Evolutionary conservation across 2,888 invertebrate species (phyloP).

Genomic region (Phrixothrix hirtus): DNA sequence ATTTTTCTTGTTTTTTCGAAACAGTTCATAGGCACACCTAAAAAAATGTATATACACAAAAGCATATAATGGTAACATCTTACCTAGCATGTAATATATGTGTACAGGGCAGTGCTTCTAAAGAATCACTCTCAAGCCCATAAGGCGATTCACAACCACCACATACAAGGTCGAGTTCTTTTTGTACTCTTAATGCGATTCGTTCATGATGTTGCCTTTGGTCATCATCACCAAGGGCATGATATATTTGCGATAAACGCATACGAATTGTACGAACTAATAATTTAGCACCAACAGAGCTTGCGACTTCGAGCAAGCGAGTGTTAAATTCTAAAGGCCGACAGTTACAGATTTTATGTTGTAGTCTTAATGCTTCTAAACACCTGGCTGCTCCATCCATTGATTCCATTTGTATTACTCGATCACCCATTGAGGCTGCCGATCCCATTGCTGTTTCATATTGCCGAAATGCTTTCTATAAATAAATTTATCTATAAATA

Average conservation of each 20-base stretch:
- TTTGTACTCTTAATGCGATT: constrained; percentile 66
- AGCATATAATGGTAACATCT: too few species aligned
- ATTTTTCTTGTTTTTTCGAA: constrained; percentile 66
- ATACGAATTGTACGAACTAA: constrained; percentile 78
- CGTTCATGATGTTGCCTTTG: constrained; percentile 76
- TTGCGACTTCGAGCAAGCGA: constrained; percentile 78
- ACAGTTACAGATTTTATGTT: constrained; percentile 86
- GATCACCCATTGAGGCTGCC: constrained; percentile 78
- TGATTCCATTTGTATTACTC: constrained; percentile 86
- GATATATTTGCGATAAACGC: constrained; percentile 79
- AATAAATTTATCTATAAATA: constrained; percentile 20
- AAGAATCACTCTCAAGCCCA: constrained; percentile 70
- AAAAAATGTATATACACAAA: too few species aligned
- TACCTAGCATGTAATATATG: constrained; percentile 86
- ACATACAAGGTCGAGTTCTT: constrained; percentile 77
- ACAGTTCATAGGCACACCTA: constrained; percentile 71
- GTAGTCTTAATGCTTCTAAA: constrained; percentile 73
- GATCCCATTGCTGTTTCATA: constrained; percentile 86
- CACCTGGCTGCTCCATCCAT: constrained; percentile 87
- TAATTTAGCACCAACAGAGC: constrained; percentile 85
- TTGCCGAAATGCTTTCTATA: constrained; percentile 72
- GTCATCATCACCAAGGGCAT: constrained; percentile 78
- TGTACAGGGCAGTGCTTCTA: constrained; percentile 83
- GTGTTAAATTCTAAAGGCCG: constrained; percentile 85
- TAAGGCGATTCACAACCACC: constrained; percentile 81